Evolutionary conservation across 2,888 invertebrate species (phyloP), one percentile per base, ranked within the genome.

Genomic region (Helicoverpa assulta): DNA sequence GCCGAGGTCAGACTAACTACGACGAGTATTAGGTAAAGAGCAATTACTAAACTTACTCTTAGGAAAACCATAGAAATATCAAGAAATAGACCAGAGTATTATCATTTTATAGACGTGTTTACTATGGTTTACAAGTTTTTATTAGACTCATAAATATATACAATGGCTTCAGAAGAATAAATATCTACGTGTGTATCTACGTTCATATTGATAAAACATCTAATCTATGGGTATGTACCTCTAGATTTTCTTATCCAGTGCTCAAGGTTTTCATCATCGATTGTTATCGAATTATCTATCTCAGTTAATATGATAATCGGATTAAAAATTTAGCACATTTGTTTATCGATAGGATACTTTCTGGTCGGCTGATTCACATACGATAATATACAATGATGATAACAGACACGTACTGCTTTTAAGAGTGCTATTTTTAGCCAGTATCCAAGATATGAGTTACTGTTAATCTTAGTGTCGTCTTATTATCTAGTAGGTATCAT

Each of bases 81-180:
- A 21, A 10, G 51, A 60, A 81, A 61, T 51, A 63, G 64, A 10
- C 21, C 26, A 37, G 21, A 55, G 37, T 63, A 66, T 72, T 76
- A 77, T 59, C 18, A 57, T 65, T 81, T 78, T 68, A 73, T 70
- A 58, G 78, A 37, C 67, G 53, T 81, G 78, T 79, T 79, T 73
- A 81, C 67, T 67, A 47, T 59, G 60, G 43, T 66, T 51, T 71
- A 65, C 68, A 67, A 63, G 54, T 54, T 78, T 70, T 78, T 67
- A 78, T 79, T 68, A 52, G 16, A 26, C 18, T 63, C 50, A 68
- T 74, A 69, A 73, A 77, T 59, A 70, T 29, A 62, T 37, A 61
- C 37, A 55, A 55, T 68, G 18, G 33, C 12, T 65, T 50, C 12
- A 47, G 56, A 81, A 61, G 53, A 66, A 66, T 61, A 61, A 62